phyloP scores from a whole-genome alignment of 2,113 vertebrate genomes.

The Chrysemys picta region DNA sequence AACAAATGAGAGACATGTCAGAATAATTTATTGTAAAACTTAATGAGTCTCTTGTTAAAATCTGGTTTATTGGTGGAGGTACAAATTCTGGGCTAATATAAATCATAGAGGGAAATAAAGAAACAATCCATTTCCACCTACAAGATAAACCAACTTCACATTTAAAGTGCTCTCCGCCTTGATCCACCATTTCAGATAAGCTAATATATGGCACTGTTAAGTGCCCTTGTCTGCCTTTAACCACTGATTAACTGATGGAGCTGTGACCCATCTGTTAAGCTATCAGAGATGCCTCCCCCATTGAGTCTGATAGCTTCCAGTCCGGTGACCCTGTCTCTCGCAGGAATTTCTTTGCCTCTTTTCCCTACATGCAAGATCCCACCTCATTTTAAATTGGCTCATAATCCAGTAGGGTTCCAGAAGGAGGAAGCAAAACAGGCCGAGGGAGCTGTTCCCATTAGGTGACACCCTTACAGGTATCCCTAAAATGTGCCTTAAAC shows the following conservation, averaged over 20 bases:
- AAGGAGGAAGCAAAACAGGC: background rate
- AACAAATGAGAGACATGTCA: background rate
- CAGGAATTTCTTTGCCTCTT: background rate
- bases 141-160: background rate
- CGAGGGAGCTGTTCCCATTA: background rate
- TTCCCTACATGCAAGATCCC: fast-evolving
- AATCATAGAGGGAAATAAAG: background rate
- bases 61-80: background rate
- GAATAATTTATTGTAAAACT: conserved; percentile 36
- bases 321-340: background rate
- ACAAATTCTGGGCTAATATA: conserved; percentile 21
- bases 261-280: background rate
- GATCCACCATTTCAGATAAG: background rate
- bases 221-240: conserved; percentile 3
- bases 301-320: background rate
- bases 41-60: conserved; percentile 22
- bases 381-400: background rate
- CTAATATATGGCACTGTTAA: background rate
- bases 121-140: background rate
- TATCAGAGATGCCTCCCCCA: background rate
- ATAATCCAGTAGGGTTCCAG: background rate
- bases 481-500: too few species aligned
- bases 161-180: conserved; percentile 5
- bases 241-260: background rate
- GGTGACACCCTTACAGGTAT: background rate